Conservation (phyloP, 92 coral and sea anemone genomes). For the Palythoa grandiflora region DNA sequence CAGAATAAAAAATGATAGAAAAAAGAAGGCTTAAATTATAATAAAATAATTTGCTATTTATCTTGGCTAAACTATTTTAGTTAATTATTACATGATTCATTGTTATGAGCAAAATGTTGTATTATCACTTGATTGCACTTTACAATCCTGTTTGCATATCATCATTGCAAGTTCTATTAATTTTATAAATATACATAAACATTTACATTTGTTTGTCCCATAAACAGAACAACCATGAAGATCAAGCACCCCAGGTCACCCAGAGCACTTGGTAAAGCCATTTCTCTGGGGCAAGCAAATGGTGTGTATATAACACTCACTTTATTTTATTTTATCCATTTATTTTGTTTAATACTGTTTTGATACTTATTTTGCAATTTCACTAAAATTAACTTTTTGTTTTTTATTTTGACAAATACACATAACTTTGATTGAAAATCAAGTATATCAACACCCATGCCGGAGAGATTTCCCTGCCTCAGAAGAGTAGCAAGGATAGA, state of each 20-base stretch:
- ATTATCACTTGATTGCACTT: neutral
- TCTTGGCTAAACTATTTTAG: too few relatives aligned
- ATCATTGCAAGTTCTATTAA: neutral
- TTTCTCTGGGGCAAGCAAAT: neutral
- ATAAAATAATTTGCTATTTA: too few relatives aligned
- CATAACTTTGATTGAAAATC: neutral
- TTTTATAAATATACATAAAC: neutral
- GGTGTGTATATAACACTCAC: neutral
- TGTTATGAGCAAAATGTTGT: neutral
- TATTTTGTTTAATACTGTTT: too few relatives aligned
- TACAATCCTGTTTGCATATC: too few relatives aligned
- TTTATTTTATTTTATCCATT: too few relatives aligned
- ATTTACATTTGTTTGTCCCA: neutral
- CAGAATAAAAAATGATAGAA: too few relatives aligned
- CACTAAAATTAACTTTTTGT: neutral
- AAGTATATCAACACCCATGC: slow-evolving; percentile 1
- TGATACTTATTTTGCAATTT: too few relatives aligned
- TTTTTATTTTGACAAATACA: neutral
- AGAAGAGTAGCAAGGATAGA: neutral
- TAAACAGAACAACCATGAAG: neutral
- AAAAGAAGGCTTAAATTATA: too few relatives aligned
- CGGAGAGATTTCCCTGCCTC: neutral
- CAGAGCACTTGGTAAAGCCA: neutral
- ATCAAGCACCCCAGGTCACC: neutral
- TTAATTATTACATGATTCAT: too few relatives aligned